Evolutionary conservation across 2,113 vertebrate genomes (phyloP).

Genomic region (Dascyllus trimaculatus): DNA sequence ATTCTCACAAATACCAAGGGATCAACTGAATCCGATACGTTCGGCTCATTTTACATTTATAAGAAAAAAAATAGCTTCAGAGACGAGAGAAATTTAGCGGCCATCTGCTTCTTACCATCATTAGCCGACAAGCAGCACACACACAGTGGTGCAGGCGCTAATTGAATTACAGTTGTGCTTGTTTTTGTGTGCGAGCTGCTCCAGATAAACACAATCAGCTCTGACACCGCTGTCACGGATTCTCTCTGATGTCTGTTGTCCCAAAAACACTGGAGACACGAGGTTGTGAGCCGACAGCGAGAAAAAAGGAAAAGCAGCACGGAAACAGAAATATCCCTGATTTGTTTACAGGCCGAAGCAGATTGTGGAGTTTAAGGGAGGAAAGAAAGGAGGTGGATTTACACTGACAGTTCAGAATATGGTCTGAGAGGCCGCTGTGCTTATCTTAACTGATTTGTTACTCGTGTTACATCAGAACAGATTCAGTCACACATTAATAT

Average conservation of each 20-base stretch:
- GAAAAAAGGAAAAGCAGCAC: not conserved
- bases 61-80: not conserved
- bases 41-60: not conserved
- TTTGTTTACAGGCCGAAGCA: not conserved
- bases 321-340: not conserved
- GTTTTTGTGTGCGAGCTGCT: constrained; percentile 12
- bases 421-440: no score
- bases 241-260: constrained; percentile 17
- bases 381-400: not conserved
- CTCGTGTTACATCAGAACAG: no score
- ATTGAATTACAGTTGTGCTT: constrained; percentile 25
- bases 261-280: not conserved
- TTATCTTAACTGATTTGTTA: no score
- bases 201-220: constrained; percentile 25
- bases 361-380: not conserved
- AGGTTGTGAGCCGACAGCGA: not conserved
- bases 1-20: no score
- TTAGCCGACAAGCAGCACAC: constrained; percentile 1
- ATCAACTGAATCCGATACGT: no score
- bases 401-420: no score
- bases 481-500: no score
- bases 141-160: not conserved
- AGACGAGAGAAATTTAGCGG: not conserved
- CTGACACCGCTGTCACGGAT: constrained; percentile 2
- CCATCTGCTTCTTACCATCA: constrained; percentile 20